Evolutionary conservation across 2,888 invertebrate genomes (phyloP).

Genomic region (Cantharis rufa): DNA sequence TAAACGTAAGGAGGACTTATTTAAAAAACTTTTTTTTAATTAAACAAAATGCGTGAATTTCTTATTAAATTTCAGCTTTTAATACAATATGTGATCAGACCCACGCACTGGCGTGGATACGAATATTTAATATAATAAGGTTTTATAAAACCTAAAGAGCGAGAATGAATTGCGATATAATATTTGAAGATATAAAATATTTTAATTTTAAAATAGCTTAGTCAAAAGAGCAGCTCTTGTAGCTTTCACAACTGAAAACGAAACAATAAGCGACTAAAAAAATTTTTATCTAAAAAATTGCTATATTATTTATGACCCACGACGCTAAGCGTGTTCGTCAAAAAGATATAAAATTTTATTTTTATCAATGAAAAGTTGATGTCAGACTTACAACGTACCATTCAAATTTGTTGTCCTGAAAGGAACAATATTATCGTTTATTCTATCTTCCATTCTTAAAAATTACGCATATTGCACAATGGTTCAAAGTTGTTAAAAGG

Average conservation of each 20-base stretch:
- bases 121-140: no score
- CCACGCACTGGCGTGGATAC: no score
- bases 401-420: background rate
- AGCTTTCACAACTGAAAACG: background rate
- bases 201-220: background rate
- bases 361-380: background rate
- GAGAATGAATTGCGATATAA: background rate
- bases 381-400: background rate
- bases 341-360: background rate
- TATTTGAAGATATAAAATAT: background rate
- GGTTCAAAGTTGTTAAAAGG: background rate
- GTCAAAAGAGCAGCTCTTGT: background rate
- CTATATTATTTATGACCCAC: background rate
- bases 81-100: no score
- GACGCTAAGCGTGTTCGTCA: background rate
- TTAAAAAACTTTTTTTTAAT: no score
- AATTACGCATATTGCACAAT: background rate
- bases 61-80: no score
- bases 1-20: no score
- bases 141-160: no score
- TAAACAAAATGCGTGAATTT: no score
- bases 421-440: background rate
- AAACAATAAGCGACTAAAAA: background rate
- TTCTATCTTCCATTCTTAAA: background rate
- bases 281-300: background rate